Evolutionary conservation across 2,113 vertebrate genomes (phyloP), one percentile per base, ranked within the genome.

Genomic region (Heterotilapia buettikoferi): DNA sequence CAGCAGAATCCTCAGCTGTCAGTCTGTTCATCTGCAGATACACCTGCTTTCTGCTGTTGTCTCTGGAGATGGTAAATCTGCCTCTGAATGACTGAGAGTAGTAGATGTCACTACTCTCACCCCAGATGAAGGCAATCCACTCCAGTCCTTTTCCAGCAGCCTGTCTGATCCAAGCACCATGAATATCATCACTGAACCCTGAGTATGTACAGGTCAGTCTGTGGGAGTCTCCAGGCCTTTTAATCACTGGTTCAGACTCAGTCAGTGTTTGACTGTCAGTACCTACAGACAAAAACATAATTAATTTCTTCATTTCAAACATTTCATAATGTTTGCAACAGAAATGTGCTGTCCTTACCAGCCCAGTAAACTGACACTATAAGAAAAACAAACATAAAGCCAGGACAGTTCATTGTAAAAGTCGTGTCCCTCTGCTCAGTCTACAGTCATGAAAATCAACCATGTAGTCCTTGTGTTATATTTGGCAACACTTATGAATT

Each of bases 11-110:
- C 1, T 21, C 52, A 54, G n/a, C 6, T 0, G 0, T 54, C n/a
- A 54, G 21, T n/a, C 52, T 54, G 52, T 0, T 54, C n/a, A 54
- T 12, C n/a, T 54, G 52, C 52, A 54, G 52, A 21, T 54, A 54
- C 52, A 54, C 9, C 52, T 54, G 52, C 52, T 54, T 21, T 54
- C 52, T 54, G 0, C 1, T 54, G 52, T 11, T 54, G 52, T 54
- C 52, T 52, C 19, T 21, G 52, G 52, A 53, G n/a, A 54, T 24
- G n/a, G n/a, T 54, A 1, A 21, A 24, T 0, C 53, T 0, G n/a
- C n/a, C 53, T 54, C n/a, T 54, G n/a, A 54, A 0, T 54, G 53
- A 54, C 53, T 0, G 6, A 54, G 53, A 6, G 10, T 21, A 24
- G 6, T 6, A 54, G 10, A 11, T 53, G 5, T 9, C 5, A 6